Conservation (phyloP, 2,888 invertebrate genomes). For the Toxonevra muliebris region DNA sequence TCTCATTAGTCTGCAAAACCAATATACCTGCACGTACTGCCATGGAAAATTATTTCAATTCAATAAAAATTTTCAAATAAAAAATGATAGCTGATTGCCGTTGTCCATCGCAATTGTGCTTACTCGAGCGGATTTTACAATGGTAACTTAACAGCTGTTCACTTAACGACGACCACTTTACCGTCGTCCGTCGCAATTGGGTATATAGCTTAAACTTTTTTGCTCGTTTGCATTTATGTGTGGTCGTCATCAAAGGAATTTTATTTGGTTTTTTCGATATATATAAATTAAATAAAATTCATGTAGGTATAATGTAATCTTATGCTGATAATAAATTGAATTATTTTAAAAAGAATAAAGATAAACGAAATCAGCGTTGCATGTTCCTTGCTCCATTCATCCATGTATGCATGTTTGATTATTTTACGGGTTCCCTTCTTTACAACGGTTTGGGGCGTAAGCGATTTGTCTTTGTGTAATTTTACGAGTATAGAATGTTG, state of each 20-base stretch:
- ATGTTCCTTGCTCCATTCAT: not conserved
- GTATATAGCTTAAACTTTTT: too few species aligned
- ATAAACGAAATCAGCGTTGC: not conserved
- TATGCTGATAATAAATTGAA: conserved; percentile 49
- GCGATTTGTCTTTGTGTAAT: conserved; percentile 54
- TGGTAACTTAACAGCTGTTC: too few species aligned
- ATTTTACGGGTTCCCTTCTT: conserved; percentile 1
- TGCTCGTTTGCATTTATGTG: conserved; percentile 28
- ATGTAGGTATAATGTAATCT: not conserved
- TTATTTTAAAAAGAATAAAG: conserved; percentile 39
- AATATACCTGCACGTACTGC: too few species aligned
- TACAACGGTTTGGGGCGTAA: conserved; percentile 43
- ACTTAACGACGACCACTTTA: not conserved
- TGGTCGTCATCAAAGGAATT: conserved; percentile 44
- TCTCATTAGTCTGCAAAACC: too few species aligned
- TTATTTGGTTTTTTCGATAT: not conserved
- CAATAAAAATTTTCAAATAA: too few species aligned
- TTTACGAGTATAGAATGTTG: conserved; percentile 33
- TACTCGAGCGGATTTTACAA: too few species aligned
- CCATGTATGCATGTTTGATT: conserved; percentile 26
- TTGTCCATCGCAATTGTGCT: too few species aligned
- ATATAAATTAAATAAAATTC: not conserved
- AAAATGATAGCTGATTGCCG: too few species aligned
- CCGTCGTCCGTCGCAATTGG: too few species aligned
- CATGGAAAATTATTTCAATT: too few species aligned